Evolutionary conservation across 2,888 invertebrate genomes (phyloP), one percentile per base, ranked within the genome.

Genomic region (Aspidiotus destructor): DNA sequence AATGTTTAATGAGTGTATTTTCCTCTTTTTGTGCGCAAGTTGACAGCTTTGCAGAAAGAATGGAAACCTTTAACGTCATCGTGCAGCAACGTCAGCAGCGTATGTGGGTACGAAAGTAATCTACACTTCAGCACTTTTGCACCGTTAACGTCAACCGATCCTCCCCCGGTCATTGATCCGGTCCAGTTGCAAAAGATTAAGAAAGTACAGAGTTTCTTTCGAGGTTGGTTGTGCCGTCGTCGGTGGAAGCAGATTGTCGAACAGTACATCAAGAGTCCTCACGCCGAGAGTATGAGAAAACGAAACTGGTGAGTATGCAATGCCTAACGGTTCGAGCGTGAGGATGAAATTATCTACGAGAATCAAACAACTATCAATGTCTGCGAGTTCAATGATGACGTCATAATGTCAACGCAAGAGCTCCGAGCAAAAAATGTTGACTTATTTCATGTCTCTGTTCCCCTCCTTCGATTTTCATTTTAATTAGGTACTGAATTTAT

Each of bases 201-300:
- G 78, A 88, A 88, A 79, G 86, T 87, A 16, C 87, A 94, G 81
- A 92, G 92, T 76, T 93, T 94, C 79, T 93, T 94, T 79, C 84
- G 93, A 8, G 94, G 94, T 11, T 94, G 94, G 94, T 78, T 94
- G 68, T 94, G 93, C 77, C 83, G 94, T 11, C 81, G 93, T 9
- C 81, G 93, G 55, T 94, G 94, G 94, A 94, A 94, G 77, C 92
- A 92, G 77, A 94, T 94, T 69, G 93, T 94, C 16, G 92, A 93
- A 74, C 89, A 93, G 76, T 94, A 94, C 78, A 94, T 94, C 75
- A 90, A 91, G 76, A 92, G 92, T 71, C 93, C 93, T 0, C 93
- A 94, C 76, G 93, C 93, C 0, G 92, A 93, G 77, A 92, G 89
- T 76, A 92, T 94, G 92, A 81, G 93, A 68, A 93, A 92, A 76